These are phyloP conservation scores for Diabrotica undecimpunctata DNA, from an alignment of 1,140 invertebrate genomes.

Conservation along the genomic window DNA sequence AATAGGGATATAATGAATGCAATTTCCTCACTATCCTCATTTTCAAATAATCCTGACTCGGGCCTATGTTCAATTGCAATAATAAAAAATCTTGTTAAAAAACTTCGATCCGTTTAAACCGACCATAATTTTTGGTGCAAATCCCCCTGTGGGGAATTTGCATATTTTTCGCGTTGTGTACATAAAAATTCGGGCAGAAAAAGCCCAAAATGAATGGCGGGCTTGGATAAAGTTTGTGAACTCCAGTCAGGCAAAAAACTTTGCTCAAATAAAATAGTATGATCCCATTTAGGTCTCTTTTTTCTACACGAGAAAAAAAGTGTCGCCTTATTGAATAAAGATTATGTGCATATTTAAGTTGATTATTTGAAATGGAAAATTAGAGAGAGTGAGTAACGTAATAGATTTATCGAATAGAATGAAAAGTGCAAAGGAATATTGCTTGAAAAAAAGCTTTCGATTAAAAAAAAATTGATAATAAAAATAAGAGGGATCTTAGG, in stretches of 20 bases:
- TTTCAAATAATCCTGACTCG: too few species aligned
- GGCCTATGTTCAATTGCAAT: not conserved
- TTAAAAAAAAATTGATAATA: too few species aligned
- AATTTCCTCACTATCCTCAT: too few species aligned
- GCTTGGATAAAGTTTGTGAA: slow-evolving; percentile 2
- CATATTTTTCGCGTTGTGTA: slow-evolving; percentile 2
- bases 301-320: not conserved
- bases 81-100: not conserved
- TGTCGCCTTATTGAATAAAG: too few species aligned
- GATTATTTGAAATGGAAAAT: too few species aligned
- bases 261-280: slow-evolving; percentile 1
- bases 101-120: not conserved
- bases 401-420: too few species aligned
- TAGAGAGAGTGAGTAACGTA: too few species aligned
- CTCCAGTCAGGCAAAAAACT: not conserved
- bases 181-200: not conserved
- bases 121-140: slow-evolving; percentile 3
- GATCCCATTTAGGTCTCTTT: not conserved
- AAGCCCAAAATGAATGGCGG: not conserved
- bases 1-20: too few species aligned
- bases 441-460: too few species aligned
- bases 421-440: too few species aligned
- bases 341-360: too few species aligned
- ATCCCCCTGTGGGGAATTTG: not conserved
- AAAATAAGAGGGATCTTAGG: too few species aligned